Evolutionary conservation across 2,888 invertebrate genomes (phyloP).

Genomic region (Operophtera brumata): DNA sequence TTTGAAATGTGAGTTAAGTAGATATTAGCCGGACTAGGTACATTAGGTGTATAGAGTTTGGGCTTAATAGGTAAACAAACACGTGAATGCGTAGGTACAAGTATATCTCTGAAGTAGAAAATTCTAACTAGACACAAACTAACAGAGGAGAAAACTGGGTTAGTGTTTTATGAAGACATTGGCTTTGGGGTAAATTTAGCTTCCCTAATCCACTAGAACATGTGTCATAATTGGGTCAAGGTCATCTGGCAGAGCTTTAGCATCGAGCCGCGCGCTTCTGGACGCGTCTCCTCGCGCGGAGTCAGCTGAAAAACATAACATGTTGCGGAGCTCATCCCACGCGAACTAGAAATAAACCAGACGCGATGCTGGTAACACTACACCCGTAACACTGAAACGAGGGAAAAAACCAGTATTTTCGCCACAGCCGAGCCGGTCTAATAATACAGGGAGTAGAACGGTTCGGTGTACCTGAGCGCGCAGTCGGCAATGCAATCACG

Average conservation of each 20-base stretch:
- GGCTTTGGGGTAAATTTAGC: conserved; percentile 14
- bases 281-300: conserved; percentile 37
- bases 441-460: conserved; percentile 45
- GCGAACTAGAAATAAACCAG: conserved; percentile 72
- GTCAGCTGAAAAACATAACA: conserved; percentile 50
- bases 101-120: neutral
- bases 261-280: conserved; percentile 33
- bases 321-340: conserved; percentile 55
- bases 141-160: conserved; percentile 2
- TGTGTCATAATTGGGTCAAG: conserved; percentile 64
- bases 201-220: conserved; percentile 36
- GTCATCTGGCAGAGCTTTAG: conserved; percentile 52
- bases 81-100: neutral
- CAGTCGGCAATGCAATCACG: conserved; percentile 49
- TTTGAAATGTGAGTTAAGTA: neutral
- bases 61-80: conserved; percentile 8
- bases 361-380: conserved; percentile 71
- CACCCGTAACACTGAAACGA: conserved; percentile 65
- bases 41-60: neutral
- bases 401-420: conserved; percentile 49
- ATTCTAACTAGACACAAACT: neutral
- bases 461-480: conserved; percentile 48
- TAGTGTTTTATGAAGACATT: conserved; percentile 7
- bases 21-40: too few species aligned
- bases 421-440: conserved; percentile 43